phyloP scores from a whole-genome alignment of 2,888 invertebrate species.

The Eumacrocentrus americanus region DNA sequence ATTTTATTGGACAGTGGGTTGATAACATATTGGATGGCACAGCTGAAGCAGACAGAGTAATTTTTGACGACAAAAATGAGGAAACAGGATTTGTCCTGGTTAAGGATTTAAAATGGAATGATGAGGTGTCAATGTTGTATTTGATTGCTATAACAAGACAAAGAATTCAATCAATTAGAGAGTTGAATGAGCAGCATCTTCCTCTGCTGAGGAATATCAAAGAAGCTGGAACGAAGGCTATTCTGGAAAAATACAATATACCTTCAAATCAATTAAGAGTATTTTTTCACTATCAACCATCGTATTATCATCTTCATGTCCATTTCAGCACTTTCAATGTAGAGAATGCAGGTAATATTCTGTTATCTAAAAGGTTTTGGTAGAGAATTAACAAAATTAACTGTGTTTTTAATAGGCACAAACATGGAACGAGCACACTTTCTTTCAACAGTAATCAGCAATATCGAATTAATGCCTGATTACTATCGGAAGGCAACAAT shows the following conservation, averaged over 20 bases:
- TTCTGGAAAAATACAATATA: slow-evolving; percentile 77
- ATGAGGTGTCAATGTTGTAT: slow-evolving; percentile 80
- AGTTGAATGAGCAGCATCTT: slow-evolving; percentile 78
- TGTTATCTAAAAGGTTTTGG: slow-evolving; percentile 15
- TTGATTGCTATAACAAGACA: slow-evolving; percentile 80
- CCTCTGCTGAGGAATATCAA: slow-evolving; percentile 82
- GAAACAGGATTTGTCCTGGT: slow-evolving; percentile 84
- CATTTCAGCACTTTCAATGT: slow-evolving; percentile 85
- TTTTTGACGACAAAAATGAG: slow-evolving; percentile 80
- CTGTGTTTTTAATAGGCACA: slow-evolving; percentile 66
- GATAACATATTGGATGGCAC: slow-evolving; percentile 94
- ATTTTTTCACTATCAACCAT: slow-evolving; percentile 95
- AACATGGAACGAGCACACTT: slow-evolving; percentile 86
- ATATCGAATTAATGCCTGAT: slow-evolving; percentile 79
- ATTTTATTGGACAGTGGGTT: too few relatives aligned
- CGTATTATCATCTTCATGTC: slow-evolving; percentile 95
- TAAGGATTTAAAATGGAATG: slow-evolving; percentile 98
- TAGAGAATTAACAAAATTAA: not conserved
- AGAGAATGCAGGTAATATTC: slow-evolving; percentile 72
- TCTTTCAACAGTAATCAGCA: slow-evolving; percentile 86
- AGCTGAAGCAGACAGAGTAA: slow-evolving; percentile 85
- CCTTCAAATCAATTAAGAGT: slow-evolving; percentile 75
- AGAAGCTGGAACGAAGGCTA: slow-evolving; percentile 74
- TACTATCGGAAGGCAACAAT: slow-evolving; percentile 86
- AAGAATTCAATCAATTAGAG: slow-evolving; percentile 82